These are phyloP conservation scores for Trichopoda pennipes DNA, from an alignment of 2,888 invertebrate species.

Conservation along the genomic window DNA sequence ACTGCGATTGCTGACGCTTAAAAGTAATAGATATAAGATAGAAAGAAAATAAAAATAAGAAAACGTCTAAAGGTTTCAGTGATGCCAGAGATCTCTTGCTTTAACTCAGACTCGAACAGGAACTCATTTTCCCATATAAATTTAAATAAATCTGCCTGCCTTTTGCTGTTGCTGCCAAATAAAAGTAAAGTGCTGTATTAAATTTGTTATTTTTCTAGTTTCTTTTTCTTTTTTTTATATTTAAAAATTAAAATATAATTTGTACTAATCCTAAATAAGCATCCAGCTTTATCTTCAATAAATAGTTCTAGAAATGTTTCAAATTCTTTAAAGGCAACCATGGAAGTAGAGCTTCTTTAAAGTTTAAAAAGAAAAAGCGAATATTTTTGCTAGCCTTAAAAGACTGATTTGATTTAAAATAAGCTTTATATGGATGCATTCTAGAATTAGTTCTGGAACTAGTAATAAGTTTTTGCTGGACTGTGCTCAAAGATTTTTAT, in stretches of 20 bases:
- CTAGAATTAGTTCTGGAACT: not conserved
- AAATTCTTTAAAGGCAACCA: not conserved
- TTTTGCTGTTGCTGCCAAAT: constrained; percentile 57
- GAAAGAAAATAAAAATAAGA: constrained; percentile 2
- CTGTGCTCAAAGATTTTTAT: not conserved
- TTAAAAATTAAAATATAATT: constrained; percentile 9
- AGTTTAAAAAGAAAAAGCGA: not conserved
- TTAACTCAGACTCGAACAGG: constrained; percentile 31
- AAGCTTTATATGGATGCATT: too few species aligned
- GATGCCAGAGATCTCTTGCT: constrained; percentile 49
- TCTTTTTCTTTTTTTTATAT: constrained; percentile 19
- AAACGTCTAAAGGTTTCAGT: constrained; percentile 51
- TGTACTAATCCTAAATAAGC: constrained; percentile 1
- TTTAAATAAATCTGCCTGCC: constrained; percentile 38
- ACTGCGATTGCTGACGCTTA: constrained; percentile 71
- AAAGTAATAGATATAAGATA: constrained; percentile 23
- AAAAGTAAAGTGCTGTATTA: constrained; percentile 41
- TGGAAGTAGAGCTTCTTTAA: not conserved
- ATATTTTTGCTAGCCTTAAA: not conserved
- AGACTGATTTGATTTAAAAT: not conserved
- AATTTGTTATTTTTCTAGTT: not conserved
- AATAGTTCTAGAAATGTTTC: not conserved
- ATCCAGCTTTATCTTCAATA: not conserved
- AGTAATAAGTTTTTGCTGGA: constrained; percentile 4
- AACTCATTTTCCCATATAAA: constrained; percentile 23